Evolutionary conservation across 1,140 invertebrate species (phyloP), one percentile per base, ranked within the genome.

Genomic region (Teleopsis dalmanni): DNA sequence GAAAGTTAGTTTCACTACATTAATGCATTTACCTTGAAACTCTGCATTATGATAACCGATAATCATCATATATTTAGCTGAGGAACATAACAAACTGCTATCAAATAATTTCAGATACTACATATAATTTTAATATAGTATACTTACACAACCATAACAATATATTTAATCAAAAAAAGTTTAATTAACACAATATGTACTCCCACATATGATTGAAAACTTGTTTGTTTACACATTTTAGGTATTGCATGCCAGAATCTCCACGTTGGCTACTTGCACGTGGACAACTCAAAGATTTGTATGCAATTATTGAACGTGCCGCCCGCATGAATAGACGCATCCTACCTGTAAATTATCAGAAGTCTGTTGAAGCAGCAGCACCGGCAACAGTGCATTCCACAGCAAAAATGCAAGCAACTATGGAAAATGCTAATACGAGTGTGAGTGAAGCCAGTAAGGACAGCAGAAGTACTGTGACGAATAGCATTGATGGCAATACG

Each of bases 221-320:
- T 29, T 29, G 7, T 8, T 8, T 29, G 27, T 29, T 8, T 29
- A 29, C 13, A 29, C 22, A 43, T 43, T 7, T 14, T 34, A 83
- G 78, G 77, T 84, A 83, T 72, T 73, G 88, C 33, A 65, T 91
- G 31, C 87, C 87, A 1, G 88, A 91, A 75, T 91, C 87, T 3
- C 87, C 88, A n/a, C 76, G 87, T 53, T 92, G 88, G 88, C 70
- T 91, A 13, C 64, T 91, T 13, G 81, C 84, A 4, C 78, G 84
- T 60, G 85, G 85, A n/a, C 76, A 79, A 55, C 75, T 76, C 4
- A 75, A 83, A 45, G 80, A 85, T 73, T 79, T 87, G 0, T 75
- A 80, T 57, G 61, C 60, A 23, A 79, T 88, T 44, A 64, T 92
- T 41, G 70, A 81, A 59, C 75, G 75, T 55, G 87, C 86, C 3